Conservation (phyloP, 2,888 invertebrate species). For the Erannis defoliaria region DNA sequence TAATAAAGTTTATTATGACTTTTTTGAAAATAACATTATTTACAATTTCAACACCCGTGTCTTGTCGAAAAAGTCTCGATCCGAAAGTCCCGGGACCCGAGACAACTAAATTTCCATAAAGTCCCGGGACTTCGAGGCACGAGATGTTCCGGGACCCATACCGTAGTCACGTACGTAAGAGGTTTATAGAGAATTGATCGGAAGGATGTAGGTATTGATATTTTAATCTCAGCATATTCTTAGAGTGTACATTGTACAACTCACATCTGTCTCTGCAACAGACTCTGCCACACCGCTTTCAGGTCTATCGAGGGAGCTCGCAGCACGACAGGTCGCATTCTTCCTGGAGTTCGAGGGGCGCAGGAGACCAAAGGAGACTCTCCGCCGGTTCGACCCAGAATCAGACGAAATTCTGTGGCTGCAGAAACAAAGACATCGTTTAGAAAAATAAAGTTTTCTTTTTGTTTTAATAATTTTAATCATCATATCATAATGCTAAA, state of each 20-base stretch:
- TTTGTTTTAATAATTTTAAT: background rate
- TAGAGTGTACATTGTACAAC: constrained; percentile 55
- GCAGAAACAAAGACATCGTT: constrained; percentile 34
- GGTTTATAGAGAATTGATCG: too few species aligned
- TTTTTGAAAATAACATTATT: too few species aligned
- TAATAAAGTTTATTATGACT: too few species aligned
- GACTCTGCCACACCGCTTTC: constrained; percentile 96
- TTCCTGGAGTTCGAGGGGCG: constrained; percentile 89
- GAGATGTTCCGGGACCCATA: too few species aligned
- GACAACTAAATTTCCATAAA: too few species aligned
- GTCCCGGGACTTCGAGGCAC: too few species aligned
- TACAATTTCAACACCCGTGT: too few species aligned
- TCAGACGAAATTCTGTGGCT: constrained; percentile 95
- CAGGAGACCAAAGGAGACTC: constrained; percentile 92
- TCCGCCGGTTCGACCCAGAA: constrained; percentile 90
- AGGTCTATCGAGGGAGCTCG: constrained; percentile 94
- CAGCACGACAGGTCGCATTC: constrained; percentile 90
- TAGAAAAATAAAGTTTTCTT: background rate
- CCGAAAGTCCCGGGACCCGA: too few species aligned
- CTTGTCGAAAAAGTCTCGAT: too few species aligned
- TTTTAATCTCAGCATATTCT: background rate
- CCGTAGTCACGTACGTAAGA: too few species aligned
- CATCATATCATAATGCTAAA: background rate
- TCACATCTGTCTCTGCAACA: constrained; percentile 95
- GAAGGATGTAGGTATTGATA: too few species aligned